Percentiles rank a stretch among this genome's conserved stretches.
Evolutionary conservation across 2,888 invertebrate species (phyloP).

Genomic region (Eilema depressum): DNA sequence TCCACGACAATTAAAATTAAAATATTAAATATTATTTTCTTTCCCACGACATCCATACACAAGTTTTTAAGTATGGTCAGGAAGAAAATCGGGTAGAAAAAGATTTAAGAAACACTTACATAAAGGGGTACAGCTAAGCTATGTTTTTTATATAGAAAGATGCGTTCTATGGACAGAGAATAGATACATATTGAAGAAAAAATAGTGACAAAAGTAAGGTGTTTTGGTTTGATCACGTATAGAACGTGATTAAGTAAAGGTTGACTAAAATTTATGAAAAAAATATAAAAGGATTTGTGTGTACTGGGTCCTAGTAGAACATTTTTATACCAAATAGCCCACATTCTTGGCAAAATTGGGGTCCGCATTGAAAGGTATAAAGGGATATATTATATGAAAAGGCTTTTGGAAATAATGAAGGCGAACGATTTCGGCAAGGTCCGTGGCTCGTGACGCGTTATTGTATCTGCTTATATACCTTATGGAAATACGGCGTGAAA

Average conservation of each 20-base stretch:
- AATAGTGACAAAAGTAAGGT: background rate
- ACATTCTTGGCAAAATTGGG: background rate
- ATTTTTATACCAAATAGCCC: background rate
- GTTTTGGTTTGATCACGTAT: background rate
- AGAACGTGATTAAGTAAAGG: background rate
- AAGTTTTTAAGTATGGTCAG: too few relatives aligned
- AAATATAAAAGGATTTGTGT: background rate
- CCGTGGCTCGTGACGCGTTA: background rate
- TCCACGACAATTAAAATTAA: too few relatives aligned
- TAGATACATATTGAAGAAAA: background rate
- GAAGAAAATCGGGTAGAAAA: too few relatives aligned
- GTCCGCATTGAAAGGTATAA: background rate
- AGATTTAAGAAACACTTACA: too few relatives aligned
- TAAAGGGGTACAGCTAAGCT: too few relatives aligned
- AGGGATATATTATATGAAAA: background rate
- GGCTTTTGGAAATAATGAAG: background rate
- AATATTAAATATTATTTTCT: too few relatives aligned
- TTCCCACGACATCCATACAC: too few relatives aligned
- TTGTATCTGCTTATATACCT: constrained; percentile 2
- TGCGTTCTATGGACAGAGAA: too few relatives aligned
- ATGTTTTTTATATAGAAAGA: too few relatives aligned
- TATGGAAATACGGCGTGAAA: background rate
- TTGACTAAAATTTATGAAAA: background rate
- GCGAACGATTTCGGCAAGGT: background rate
- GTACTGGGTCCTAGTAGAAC: background rate